Conservation (phyloP, 2,888 invertebrate species). For the Suillia variegata region DNA sequence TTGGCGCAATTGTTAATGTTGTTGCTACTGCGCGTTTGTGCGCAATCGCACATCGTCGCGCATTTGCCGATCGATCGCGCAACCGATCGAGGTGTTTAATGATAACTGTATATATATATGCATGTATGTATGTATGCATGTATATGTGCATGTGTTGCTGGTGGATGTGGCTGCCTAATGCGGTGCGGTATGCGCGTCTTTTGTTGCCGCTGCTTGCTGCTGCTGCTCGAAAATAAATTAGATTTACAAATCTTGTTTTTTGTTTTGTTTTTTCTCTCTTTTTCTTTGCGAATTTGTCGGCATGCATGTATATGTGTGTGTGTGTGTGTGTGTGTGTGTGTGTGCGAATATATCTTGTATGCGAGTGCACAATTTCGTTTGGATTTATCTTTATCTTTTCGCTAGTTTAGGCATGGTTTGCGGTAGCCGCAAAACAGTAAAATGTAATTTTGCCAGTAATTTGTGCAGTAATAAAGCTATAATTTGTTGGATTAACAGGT, state of each 20-base stretch:
- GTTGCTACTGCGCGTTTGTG: background rate
- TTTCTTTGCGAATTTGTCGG: too few relatives aligned
- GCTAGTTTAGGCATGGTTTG: background rate
- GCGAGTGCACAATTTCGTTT: constrained; percentile 2
- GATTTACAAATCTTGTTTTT: background rate
- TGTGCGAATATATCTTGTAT: background rate
- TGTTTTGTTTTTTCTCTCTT: too few relatives aligned
- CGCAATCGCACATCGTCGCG: too few relatives aligned
- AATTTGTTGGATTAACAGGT: constrained; percentile 3
- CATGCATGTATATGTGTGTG: too few relatives aligned
- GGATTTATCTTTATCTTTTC: background rate
- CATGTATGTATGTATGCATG: background rate
- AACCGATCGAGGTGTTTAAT: constrained; percentile 16
- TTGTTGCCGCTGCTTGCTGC: background rate
- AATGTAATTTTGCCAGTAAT: background rate
- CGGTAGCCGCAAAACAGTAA: background rate
- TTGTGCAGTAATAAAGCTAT: constrained; percentile 4
- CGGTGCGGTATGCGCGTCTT: background rate
- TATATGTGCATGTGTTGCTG: background rate
- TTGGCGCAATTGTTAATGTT: background rate
- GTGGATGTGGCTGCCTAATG: background rate
- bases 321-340: background rate
- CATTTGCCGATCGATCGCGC: background rate
- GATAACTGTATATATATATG: constrained; percentile 6
- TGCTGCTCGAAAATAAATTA: constrained; percentile 6